phyloP scores from a whole-genome alignment of 2,797 vertebrate genomes.

The Erethizon dorsatum region DNA sequence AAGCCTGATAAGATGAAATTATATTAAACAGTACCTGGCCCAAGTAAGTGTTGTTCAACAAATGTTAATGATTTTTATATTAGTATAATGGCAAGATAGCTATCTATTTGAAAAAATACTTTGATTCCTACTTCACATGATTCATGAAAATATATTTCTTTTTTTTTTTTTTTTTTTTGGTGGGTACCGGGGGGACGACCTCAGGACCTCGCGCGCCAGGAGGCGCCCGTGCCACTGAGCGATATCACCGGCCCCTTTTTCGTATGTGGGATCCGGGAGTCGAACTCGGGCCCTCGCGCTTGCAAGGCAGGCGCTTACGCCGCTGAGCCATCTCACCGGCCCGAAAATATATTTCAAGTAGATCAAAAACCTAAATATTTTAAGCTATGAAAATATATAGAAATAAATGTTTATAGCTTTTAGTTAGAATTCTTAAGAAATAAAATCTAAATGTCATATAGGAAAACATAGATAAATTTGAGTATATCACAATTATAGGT shows the following conservation, averaged over 20 bases:
- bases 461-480: background rate
- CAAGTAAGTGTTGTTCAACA: conserved; percentile 25
- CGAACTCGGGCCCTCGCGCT: no score
- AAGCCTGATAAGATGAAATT: background rate
- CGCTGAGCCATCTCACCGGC: no score
- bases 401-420: background rate
- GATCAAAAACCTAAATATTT: background rate
- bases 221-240: no score
- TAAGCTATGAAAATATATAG: background rate
- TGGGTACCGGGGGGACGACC: no score
- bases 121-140: background rate
- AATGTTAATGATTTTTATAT: background rate
- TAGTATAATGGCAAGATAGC: background rate
- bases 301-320: no score
- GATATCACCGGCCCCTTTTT: no score
- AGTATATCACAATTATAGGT: background rate
- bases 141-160: conserved; percentile 16
- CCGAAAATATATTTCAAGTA: background rate
- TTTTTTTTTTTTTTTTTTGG: no score
- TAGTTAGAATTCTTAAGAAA: conserved; percentile 26
- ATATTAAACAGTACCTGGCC: background rate
- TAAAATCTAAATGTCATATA: background rate
- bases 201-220: no score
- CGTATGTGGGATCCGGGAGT: no score
- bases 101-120: background rate